A percentile compares a stretch with the other conserved stretches of the same genome.
phyloP scores from a whole-genome alignment of 1,140 invertebrate genomes.

The Tenebrio molitor region DNA sequence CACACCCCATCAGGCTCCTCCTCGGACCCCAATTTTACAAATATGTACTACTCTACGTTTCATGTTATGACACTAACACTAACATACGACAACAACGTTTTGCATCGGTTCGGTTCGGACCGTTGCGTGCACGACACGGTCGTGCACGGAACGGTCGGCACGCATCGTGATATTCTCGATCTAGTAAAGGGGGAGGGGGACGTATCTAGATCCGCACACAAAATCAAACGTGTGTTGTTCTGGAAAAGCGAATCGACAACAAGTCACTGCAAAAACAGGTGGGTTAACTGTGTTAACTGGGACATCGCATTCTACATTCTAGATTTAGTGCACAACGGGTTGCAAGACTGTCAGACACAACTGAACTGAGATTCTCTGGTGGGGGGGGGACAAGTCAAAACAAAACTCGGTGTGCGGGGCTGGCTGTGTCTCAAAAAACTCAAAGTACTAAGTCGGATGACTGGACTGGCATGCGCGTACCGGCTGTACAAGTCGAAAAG shows the following conservation, averaged over 20 bases:
- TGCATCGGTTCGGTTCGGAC: conserved; percentile 11
- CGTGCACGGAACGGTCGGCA: too few species aligned
- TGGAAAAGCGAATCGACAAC: too few species aligned
- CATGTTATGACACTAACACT: conserved; percentile 10
- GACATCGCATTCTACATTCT: conserved; percentile 48
- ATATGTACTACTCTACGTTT: conserved; percentile 35
- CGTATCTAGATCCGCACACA: too few species aligned
- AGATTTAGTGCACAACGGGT: conserved; percentile 39
- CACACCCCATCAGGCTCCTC: conserved; percentile 67
- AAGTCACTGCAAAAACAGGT: conserved; percentile 42
- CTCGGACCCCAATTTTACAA: conserved; percentile 52
- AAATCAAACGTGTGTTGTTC: too few species aligned
- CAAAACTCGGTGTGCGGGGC: conserved; percentile 58
- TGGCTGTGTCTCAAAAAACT: conserved; percentile 57
- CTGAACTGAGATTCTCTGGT: conserved; percentile 1
- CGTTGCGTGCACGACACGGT: not conserved
- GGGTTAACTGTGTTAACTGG: too few species aligned
- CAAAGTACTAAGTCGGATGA: conserved; percentile 26
- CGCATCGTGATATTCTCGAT: too few species aligned
- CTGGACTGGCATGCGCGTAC: conserved; percentile 43
- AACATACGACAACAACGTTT: conserved; percentile 39
- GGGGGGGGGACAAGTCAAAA: conserved; percentile 27
- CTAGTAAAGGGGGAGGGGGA: too few species aligned
- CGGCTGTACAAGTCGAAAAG: conserved; percentile 53
- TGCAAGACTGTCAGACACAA: not conserved